Base-by-base conservation (phyloP, 2,797 vertebrate genomes). In the Brotula barbata region DNA sequence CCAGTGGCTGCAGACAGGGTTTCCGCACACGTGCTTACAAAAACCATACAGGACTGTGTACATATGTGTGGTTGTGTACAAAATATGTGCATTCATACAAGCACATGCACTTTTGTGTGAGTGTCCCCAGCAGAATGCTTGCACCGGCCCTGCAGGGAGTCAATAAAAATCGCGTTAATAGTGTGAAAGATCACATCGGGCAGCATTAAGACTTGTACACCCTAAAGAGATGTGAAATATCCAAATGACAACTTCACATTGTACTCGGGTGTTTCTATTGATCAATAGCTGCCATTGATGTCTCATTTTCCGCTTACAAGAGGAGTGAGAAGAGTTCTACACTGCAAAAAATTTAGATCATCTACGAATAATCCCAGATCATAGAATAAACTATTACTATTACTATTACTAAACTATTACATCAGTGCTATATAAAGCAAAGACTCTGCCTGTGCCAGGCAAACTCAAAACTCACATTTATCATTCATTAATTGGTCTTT, bases 161-260 rank as follows among this genome's bases (percentile, higher is more conserved):
- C 21, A 31, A 16, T 41, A 61, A 19, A 22, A 20, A 6, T 9
- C 34, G n/a, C 2, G 7, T 28, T 47, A 58, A 58, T 42, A n/a
- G 19, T 53, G 34, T 53, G 9, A 60, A 53, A 41, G 6, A 64
- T 67, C 37, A 63, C 43, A 54, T 41, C 17, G 46, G 11, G 6
- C 33, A 3, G 15, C 17, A 58, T 16, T 21, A 20, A 43, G 47
- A 25, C 17, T 44, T n/a, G 8, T 52, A 56, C 20, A 41, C 16
- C 50, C 51, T 46, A 12, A 33, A 60, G 40, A 50, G 34, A 53
- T 25, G 13, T 51, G 40, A 54, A 9, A 40, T 21, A 49, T 53
- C 21, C 0, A 21, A 28, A 51, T 19, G 28, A 3, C 2, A 6
- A 50, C 10, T 39, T 52, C 20, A 59, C 5, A 55, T 25, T 64